phyloP scores from a whole-genome alignment of 2,888 invertebrate species.

The Timema podura region DNA sequence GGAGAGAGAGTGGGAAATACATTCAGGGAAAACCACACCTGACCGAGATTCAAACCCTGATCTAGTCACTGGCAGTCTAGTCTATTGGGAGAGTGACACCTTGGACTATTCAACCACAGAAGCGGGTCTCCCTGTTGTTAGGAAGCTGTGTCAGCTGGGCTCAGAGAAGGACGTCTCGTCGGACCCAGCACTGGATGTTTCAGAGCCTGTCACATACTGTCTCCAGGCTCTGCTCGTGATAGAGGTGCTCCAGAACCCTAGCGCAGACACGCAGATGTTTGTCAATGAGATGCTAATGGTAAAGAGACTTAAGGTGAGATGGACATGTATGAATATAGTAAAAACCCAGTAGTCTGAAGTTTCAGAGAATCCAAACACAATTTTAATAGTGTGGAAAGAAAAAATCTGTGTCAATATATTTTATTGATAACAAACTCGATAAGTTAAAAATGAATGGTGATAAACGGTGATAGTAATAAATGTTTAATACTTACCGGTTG shows the following conservation, averaged over 20 bases:
- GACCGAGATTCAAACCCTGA: no score
- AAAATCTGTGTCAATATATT: no score
- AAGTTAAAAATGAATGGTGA: no score
- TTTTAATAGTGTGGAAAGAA: no score
- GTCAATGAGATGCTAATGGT: conserved; percentile 80
- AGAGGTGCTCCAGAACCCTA: conserved; percentile 79
- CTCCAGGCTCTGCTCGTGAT: conserved; percentile 79
- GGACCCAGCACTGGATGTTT: conserved; percentile 45
- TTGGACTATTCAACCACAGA: no score
- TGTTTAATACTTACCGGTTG: no score
- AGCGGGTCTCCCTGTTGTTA: conserved; percentile 32
- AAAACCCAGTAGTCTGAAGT: background rate
- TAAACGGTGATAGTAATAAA: no score
- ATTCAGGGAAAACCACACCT: no score
- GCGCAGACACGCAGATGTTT: conserved; percentile 74
- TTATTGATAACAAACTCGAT: no score
- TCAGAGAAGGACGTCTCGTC: conserved; percentile 57
- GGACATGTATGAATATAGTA: background rate
- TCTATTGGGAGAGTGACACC: no score
- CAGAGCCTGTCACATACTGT: conserved; percentile 66
- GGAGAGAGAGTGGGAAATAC: no score
- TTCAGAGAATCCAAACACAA: background rate
- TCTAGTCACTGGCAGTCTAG: no score
- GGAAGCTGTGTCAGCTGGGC: conserved; percentile 58
- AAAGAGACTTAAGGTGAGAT: conserved; percentile 68